Evolutionary conservation across 2,797 vertebrate genomes (phyloP).

Genomic region (Schizopygopsis malacanthus): DNA sequence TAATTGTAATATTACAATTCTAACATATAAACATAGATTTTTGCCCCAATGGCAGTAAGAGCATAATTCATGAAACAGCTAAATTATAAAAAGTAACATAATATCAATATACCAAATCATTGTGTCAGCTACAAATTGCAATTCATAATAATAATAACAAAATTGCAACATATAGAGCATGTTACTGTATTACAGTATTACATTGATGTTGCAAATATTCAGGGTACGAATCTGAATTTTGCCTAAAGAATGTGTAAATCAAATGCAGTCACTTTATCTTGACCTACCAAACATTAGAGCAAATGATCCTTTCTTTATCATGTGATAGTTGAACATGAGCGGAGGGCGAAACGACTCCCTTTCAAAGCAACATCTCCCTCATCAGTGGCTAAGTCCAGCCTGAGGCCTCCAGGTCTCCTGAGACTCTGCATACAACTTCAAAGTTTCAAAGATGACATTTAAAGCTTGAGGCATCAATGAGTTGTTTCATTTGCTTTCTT

Average conservation of each 20-base stretch:
- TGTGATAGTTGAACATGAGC: background rate
- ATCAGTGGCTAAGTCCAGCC: constrained; percentile 74
- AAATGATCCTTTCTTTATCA: background rate
- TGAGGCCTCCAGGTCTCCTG: constrained; percentile 71
- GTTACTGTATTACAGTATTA: background rate
- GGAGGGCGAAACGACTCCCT: constrained; percentile 35
- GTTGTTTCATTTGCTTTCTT: no score
- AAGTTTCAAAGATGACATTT: no score
- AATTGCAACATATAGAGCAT: background rate
- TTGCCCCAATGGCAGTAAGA: background rate
- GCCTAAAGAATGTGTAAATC: background rate
- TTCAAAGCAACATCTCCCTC: constrained; percentile 66
- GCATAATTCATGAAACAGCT: background rate
- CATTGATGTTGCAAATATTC: background rate
- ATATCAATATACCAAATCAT: background rate
- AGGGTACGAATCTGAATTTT: background rate
- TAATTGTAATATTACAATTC: background rate
- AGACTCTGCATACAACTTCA: constrained; percentile 77
- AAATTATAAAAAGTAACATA: background rate
- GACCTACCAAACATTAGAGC: background rate
- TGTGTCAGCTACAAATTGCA: background rate
- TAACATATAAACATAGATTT: background rate
- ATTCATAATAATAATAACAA: background rate
- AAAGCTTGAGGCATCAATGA: no score
- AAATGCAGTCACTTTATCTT: background rate